These are phyloP conservation scores for Talpa occidentalis DNA, from an alignment of 2,113 vertebrate genomes.

Conservation along the genomic window DNA sequence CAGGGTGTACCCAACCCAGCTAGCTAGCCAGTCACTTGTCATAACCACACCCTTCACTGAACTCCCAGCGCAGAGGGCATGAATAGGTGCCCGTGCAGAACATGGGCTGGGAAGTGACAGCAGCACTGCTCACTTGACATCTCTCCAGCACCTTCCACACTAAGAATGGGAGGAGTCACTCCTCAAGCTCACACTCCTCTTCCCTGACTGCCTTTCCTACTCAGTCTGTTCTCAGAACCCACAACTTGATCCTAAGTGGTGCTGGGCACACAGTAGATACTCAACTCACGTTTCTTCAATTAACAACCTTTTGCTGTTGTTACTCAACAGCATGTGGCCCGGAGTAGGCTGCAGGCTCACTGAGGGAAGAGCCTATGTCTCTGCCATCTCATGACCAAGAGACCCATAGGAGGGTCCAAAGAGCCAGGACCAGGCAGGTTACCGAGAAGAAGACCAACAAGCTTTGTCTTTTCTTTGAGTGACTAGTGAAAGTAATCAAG, in stretches of 20 bases:
- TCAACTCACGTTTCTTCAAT: not conserved
- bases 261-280: not conserved
- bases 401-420: too few relatives aligned
- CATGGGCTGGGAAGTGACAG: fast-evolving
- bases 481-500: not conserved
- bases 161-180: not conserved
- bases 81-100: not conserved
- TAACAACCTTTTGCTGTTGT: not conserved
- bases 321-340: not conserved
- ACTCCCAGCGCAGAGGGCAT: not conserved
- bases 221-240: not conserved
- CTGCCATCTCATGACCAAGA: not conserved
- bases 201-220: not conserved
- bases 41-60: not conserved
- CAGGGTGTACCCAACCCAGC: not conserved
- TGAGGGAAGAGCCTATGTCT: not conserved
- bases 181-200: not conserved
- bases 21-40: not conserved
- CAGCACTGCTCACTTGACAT: not conserved
- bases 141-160: not conserved
- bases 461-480: not conserved
- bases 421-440: not conserved
- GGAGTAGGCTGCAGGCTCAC: not conserved
- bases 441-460: not conserved
- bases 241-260: not conserved